Base-by-base conservation (phyloP, 2,888 invertebrate genomes). In the Bursaphelenchus okinawaensis region DNA sequence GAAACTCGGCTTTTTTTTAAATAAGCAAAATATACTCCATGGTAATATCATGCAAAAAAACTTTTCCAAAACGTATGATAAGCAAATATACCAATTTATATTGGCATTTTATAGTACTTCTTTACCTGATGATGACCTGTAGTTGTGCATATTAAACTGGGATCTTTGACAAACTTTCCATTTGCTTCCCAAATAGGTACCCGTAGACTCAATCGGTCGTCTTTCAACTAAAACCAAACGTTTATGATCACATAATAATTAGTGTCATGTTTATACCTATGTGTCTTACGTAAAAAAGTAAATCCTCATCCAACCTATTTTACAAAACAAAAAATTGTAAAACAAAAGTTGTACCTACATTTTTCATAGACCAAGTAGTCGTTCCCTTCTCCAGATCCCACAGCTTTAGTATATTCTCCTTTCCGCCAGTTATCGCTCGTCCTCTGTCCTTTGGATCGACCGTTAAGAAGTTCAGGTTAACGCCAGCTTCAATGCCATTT, bases 161-260 rank as follows among this genome's bases (percentile, higher is more conserved):
- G 86, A 4, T 87, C 86, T 4, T 88, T 87, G 57, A 91, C 82
- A 83, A 92, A 93, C n/a, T 88, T 87, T 0, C 91, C 87, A 78
- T 91, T 92, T 0, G 89, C 88, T 52, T 93, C 88, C 89, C 92
- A 92, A 9, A 93, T 87, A 0, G 92, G 91, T 27, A 90, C 88
- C 64, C 90, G 87, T 29, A 95, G 84, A 79, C 92, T 89, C 26
- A 95, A 85, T 85, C 88, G 89, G 83, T 95, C 93, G 77, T 91
- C 89, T 0, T 89, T 87, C 27, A 92, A 86, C 87, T 92, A 72
- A 62, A 77, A n/a, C n/a, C n/a, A n/a, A n/a, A n/a, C n/a, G n/a
- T n/a, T n/a, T n/a, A n/a, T n/a, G n/a, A n/a, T n/a, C n/a, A n/a
- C n/a, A n/a, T n/a, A n/a, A n/a, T n/a, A n/a, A n/a, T n/a, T n/a